Conservation (phyloP, 2,888 invertebrate genomes). For the Diadegma fenestrale region DNA sequence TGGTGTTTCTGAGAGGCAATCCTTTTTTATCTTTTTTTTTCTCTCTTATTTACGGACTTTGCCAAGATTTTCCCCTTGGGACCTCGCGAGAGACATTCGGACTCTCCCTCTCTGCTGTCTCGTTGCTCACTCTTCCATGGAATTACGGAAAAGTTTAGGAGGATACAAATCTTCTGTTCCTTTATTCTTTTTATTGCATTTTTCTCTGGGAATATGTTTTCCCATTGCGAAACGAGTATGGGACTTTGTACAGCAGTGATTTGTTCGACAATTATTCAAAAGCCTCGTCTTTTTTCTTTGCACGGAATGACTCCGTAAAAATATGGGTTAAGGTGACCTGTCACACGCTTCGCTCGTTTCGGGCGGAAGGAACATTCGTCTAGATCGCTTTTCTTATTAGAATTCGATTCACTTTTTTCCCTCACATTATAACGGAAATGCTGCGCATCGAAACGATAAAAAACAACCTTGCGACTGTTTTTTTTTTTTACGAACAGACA, state of each 20-base stretch:
- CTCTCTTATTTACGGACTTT: constrained; percentile 20
- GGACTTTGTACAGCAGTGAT: not conserved
- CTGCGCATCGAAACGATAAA: not conserved
- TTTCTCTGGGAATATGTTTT: constrained; percentile 44
- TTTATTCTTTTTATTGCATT: constrained; percentile 39
- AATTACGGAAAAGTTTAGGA: constrained; percentile 64
- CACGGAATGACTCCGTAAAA: not conserved
- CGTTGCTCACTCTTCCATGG: constrained; percentile 66
- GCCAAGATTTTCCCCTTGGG: constrained; percentile 44
- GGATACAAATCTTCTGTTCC: constrained; percentile 40
- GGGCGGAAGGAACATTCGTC: not conserved
- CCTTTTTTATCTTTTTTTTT: constrained; percentile 15
- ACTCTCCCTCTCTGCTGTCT: constrained; percentile 8
- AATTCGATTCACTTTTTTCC: not conserved
- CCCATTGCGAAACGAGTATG: not conserved
- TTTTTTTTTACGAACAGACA: not conserved
- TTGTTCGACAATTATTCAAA: not conserved
- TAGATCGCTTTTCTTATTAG: not conserved
- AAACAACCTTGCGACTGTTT: not conserved
- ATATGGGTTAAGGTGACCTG: not conserved
- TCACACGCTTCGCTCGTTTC: not conserved
- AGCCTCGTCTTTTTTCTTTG: not conserved
- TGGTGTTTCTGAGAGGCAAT: constrained; percentile 27
- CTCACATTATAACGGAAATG: not conserved
- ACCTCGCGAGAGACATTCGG: constrained; percentile 13